Percentiles rank a stretch among this genome's conserved stretches.
These are phyloP conservation scores for Actinia tenebrosa DNA, from an alignment of 64 coral and sea anemone species.

Conservation along the genomic window DNA sequence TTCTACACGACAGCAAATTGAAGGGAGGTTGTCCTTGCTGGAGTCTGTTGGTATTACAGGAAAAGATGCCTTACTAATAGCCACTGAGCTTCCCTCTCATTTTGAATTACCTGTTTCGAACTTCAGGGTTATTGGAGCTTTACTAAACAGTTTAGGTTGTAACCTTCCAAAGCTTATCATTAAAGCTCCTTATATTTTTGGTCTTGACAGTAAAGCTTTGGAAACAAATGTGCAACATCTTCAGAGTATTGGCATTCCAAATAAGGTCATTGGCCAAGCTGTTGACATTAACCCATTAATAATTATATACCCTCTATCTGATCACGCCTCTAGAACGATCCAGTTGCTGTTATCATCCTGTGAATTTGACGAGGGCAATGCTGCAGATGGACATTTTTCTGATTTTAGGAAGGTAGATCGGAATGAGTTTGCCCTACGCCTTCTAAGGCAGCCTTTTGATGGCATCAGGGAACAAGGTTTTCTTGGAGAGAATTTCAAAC, in stretches of 20 bases:
- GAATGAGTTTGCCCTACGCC: constrained; percentile 45
- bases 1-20: constrained; percentile 29
- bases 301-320: constrained; percentile 59
- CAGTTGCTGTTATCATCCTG: constrained; percentile 44
- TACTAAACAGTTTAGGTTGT: constrained; percentile 74
- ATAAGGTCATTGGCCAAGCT: constrained; percentile 56
- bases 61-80: constrained; percentile 74
- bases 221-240: constrained; percentile 61
- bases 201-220: constrained; percentile 39
- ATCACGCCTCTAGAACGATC: constrained; percentile 39
- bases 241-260: constrained; percentile 39
- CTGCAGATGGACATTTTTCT: constrained; percentile 14
- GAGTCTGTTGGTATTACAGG: constrained; percentile 45
- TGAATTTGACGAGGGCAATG: constrained; percentile 33
- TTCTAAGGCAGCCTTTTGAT: constrained; percentile 65
- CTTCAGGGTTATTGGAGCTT: constrained; percentile 50
- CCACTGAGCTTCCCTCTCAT: constrained; percentile 72
- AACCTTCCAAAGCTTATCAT: constrained; percentile 66
- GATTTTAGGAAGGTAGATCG: constrained; percentile 11
- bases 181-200: constrained; percentile 80
- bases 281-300: constrained; percentile 66
- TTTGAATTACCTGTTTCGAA: constrained; percentile 47
- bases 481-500: constrained; percentile 60
- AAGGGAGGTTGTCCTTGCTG: constrained; percentile 60
- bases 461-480: constrained; percentile 65